A percentile compares a stretch with the other conserved stretches of the same genome.
Evolutionary conservation across 2,888 invertebrate species (phyloP).

Genomic region (Philopedon plagiatum): DNA sequence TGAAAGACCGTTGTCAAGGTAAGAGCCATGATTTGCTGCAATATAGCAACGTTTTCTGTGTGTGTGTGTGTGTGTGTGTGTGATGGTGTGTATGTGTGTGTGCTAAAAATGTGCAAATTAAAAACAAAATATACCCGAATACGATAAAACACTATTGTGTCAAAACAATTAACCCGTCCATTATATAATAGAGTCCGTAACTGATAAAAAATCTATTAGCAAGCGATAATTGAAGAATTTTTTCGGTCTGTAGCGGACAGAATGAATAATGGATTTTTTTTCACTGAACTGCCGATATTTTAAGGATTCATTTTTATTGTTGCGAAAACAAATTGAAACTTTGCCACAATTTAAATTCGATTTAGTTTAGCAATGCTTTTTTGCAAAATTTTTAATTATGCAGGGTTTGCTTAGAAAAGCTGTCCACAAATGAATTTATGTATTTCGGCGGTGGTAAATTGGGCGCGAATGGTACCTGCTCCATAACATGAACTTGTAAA

Average conservation of each 20-base stretch:
- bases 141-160: background rate
- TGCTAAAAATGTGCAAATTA: too few species aligned
- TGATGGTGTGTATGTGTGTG: too few species aligned
- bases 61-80: too few species aligned
- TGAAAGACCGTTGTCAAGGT: too few species aligned
- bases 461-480: too few species aligned
- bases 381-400: background rate
- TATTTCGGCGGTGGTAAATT: too few species aligned
- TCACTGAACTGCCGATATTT: conserved; percentile 28
- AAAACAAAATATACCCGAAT: background rate
- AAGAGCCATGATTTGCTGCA: too few species aligned
- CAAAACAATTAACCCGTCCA: background rate
- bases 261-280: conserved; percentile 32
- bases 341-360: conserved; percentile 1
- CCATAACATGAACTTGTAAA: too few species aligned
- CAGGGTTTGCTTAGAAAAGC: background rate
- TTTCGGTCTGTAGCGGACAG: conserved; percentile 22
- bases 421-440: too few species aligned
- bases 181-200: background rate
- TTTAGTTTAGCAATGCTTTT: background rate
- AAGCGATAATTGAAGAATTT: conserved; percentile 34
- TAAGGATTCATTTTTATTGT: background rate
- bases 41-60: too few species aligned
- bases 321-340: background rate
- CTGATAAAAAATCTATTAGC: conserved; percentile 24